phyloP scores from a whole-genome alignment of 2,113 vertebrate genomes.

The Callocephalon fimbriatum region DNA sequence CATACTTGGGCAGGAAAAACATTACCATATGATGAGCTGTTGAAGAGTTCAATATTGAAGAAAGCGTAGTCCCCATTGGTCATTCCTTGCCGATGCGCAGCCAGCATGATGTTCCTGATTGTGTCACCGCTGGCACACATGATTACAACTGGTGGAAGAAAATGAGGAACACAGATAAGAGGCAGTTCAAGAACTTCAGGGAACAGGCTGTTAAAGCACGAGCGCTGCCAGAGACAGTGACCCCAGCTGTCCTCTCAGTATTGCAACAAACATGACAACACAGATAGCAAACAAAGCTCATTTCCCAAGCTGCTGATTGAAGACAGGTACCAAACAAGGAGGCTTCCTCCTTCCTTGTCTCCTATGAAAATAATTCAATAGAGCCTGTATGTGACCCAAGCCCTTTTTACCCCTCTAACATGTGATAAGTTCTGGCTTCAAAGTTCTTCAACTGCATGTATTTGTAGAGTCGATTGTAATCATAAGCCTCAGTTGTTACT shows the following conservation, averaged over 20 bases:
- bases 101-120: constrained; percentile 92
- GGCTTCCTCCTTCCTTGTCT: background rate
- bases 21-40: constrained; percentile 94
- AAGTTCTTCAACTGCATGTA: background rate
- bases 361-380: background rate
- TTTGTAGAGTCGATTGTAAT: background rate
- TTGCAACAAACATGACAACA: background rate
- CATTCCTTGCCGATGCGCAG: constrained; percentile 87
- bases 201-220: constrained; percentile 31
- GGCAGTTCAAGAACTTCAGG: constrained; percentile 9
- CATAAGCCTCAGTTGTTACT: background rate
- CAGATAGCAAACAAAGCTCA: background rate
- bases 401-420: background rate
- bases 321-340: background rate
- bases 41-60: constrained; percentile 99
- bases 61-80: constrained; percentile 90
- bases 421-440: background rate
- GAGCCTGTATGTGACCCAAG: background rate
- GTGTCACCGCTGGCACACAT: constrained; percentile 91
- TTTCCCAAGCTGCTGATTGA: background rate
- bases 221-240: constrained; percentile 21
- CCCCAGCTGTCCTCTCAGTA: background rate
- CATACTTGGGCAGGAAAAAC: background rate
- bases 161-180: constrained; percentile 60
- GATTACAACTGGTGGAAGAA: constrained; percentile 87